These are phyloP conservation scores for Nicator chloris DNA, from an alignment of 2,113 vertebrate species.

Conservation along the genomic window DNA sequence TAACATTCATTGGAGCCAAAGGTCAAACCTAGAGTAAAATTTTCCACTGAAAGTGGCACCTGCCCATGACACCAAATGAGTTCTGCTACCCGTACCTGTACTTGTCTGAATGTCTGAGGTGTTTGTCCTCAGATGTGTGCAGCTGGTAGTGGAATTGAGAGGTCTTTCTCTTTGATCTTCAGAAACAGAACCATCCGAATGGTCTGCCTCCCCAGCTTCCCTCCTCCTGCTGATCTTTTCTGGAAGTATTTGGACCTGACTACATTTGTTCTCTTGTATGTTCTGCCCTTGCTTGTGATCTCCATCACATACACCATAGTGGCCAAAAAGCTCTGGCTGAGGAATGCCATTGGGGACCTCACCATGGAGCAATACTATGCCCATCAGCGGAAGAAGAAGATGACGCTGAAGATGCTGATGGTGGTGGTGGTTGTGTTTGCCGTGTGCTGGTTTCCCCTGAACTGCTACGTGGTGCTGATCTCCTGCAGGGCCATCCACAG, in stretches of 20 bases:
- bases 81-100: neutral
- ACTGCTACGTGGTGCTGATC: slow-evolving; percentile 76
- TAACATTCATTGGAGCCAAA: neutral
- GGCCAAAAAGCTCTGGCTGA: slow-evolving; percentile 80
- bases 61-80: neutral
- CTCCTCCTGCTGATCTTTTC: slow-evolving; percentile 75
- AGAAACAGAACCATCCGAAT: slow-evolving; percentile 72
- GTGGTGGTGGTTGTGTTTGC: slow-evolving; percentile 76
- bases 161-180: slow-evolving; percentile 25
- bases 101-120: neutral
- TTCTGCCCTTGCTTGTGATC: slow-evolving; percentile 76
- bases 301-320: slow-evolving; percentile 70
- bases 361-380: slow-evolving; percentile 77
- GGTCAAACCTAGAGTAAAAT: neutral
- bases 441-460: slow-evolving; percentile 78
- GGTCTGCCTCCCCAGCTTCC: slow-evolving; percentile 77
- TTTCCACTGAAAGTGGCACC: neutral
- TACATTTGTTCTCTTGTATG: slow-evolving; percentile 77
- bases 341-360: slow-evolving; percentile 76
- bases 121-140: neutral
- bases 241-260: slow-evolving; percentile 81
- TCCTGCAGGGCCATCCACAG: slow-evolving; percentile 76
- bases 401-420: slow-evolving; percentile 80
- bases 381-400: slow-evolving; percentile 76
- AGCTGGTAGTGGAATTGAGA: neutral